These are phyloP conservation scores for Alviniconcha marisindica DNA, from an alignment of 1,140 invertebrate species.

Conservation along the genomic window DNA sequence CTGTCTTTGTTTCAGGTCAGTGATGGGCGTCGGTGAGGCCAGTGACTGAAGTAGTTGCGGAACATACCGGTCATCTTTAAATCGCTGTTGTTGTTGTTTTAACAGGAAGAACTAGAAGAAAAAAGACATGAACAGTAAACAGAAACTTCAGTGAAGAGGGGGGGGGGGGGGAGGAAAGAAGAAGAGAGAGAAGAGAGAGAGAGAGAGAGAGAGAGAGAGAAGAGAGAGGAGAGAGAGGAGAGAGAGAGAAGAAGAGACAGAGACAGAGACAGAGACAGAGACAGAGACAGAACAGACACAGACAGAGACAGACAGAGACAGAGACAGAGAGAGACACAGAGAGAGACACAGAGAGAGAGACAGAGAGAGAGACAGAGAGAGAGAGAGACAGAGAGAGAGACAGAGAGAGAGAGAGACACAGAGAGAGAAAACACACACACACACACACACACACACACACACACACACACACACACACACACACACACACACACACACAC, in stretches of 20 bases:
- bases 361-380: not conserved
- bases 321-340: not conserved
- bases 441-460: slow-evolving; percentile 14
- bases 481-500: not conserved
- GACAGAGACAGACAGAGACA: not conserved
- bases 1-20: too few species aligned
- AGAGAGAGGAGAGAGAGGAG: not conserved
- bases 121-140: too few species aligned
- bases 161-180: too few species aligned
- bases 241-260: slow-evolving; percentile 26
- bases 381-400: not conserved
- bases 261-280: slow-evolving; percentile 11
- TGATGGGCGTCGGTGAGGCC: too few species aligned
- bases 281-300: not conserved
- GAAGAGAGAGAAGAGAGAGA: not conserved
- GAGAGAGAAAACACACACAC: too few species aligned
- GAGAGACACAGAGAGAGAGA: not conserved
- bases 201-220: slow-evolving; percentile 17
- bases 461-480: slow-evolving; percentile 9
- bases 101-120: too few species aligned
- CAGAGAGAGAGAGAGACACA: not conserved
- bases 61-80: too few species aligned
- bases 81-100: too few species aligned
- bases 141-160: too few species aligned
- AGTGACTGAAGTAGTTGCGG: too few species aligned